A percentile compares a stretch with the other conserved stretches of the same genome.
Conservation (phyloP, 2,113 vertebrate species). For the Anguilla japonica region DNA sequence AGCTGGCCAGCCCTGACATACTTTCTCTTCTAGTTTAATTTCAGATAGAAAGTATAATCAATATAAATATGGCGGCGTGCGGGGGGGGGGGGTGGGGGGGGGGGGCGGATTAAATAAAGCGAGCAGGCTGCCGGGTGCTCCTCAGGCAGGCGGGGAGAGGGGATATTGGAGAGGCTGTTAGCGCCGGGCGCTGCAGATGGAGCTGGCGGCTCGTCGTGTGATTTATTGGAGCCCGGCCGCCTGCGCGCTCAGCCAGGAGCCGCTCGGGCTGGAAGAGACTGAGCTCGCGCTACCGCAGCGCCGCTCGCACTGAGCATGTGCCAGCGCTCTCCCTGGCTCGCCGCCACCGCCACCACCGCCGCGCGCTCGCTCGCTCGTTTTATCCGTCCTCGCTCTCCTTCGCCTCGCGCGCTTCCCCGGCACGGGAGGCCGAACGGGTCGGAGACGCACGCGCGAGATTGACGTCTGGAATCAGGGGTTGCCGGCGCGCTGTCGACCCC, state of each 20-base stretch:
- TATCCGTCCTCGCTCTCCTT: no score
- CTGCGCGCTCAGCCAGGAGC: conserved; percentile 34
- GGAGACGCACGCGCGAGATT: no score
- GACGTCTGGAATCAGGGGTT: no score
- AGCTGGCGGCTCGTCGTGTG: not conserved
- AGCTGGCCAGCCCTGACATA: not conserved
- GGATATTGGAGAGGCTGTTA: conserved; percentile 4
- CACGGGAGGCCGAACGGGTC: no score
- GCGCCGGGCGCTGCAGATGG: not conserved
- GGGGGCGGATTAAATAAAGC: not conserved
- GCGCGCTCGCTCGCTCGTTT: not conserved
- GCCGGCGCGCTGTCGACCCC: no score
- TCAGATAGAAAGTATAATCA: not conserved
- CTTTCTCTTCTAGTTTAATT: not conserved
- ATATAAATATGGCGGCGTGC: not conserved
- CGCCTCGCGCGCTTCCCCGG: no score
- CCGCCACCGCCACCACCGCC: conserved; percentile 22
- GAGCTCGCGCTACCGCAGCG: conserved; percentile 49
- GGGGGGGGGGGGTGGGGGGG: not conserved
- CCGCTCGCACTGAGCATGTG: conserved; percentile 54
- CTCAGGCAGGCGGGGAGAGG: not conserved
- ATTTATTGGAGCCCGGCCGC: conserved; percentile 29
- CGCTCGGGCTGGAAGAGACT: conserved; percentile 34
- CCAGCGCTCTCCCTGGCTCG: conserved; percentile 18
- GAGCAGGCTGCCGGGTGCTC: not conserved